phyloP scores from a whole-genome alignment of 1,140 invertebrate species.

The Phortica variegata region DNA sequence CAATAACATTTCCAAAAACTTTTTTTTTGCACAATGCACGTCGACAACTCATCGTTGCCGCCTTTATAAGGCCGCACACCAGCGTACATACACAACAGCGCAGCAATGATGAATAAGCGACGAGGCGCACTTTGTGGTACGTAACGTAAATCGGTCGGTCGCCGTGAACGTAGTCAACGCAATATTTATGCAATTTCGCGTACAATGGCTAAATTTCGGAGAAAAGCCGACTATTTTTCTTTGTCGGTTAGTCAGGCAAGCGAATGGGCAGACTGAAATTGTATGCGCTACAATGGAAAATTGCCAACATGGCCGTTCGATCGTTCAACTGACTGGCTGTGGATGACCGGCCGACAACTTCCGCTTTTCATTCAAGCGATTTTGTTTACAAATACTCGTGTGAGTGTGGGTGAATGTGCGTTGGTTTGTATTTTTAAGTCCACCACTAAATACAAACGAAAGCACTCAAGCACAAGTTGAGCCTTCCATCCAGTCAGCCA shows the following conservation, averaged over 20 bases:
- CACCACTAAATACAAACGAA: constrained; percentile 57
- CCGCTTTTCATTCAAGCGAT: constrained; percentile 44
- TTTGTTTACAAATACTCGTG: neutral
- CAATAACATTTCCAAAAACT: no score
- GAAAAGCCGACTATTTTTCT: constrained; percentile 32
- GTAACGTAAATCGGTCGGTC: no score
- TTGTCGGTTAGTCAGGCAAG: constrained; percentile 28
- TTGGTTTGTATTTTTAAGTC: constrained; percentile 53
- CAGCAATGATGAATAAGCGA: no score
- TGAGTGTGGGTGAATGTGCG: constrained; percentile 10
- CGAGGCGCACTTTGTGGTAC: no score
- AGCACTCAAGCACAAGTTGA: constrained; percentile 56
- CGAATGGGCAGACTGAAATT: neutral
- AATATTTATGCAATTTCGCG: constrained; percentile 50
- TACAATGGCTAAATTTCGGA: constrained; percentile 49
- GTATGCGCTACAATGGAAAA: constrained; percentile 42
- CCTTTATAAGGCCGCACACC: no score
- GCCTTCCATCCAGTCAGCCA: constrained; percentile 14
- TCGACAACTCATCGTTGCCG: no score
- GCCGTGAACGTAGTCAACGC: no score
- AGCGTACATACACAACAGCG: no score
- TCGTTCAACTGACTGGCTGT: constrained; percentile 6
- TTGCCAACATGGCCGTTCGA: constrained; percentile 36
- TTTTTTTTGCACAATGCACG: no score
- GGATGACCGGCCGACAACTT: constrained; percentile 12